Evolutionary conservation across 2,888 invertebrate genomes (phyloP).

Genomic region (Cremastobaeus sp.): DNA sequence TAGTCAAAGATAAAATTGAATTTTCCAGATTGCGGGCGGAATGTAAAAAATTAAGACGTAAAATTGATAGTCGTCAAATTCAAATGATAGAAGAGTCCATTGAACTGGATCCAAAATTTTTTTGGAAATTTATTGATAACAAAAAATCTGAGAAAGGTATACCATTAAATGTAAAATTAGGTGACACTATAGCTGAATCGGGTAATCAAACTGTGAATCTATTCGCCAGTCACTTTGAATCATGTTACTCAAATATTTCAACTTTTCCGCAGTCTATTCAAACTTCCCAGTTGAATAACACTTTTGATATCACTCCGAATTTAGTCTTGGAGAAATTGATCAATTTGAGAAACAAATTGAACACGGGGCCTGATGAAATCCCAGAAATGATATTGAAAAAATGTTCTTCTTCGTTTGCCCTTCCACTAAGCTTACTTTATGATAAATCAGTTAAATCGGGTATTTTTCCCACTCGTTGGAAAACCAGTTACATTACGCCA

Average conservation of each 20-base stretch:
- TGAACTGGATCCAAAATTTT: background rate
- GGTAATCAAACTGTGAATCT: conserved; percentile 2
- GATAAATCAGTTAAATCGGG: conserved; percentile 4
- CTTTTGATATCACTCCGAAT: background rate
- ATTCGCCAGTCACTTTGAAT: conserved; percentile 5
- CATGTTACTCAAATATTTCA: conserved; percentile 1
- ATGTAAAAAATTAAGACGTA: background rate
- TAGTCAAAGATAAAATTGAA: background rate
- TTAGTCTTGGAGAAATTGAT: background rate
- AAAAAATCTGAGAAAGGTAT: background rate
- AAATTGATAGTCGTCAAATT: background rate
- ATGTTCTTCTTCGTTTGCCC: background rate
- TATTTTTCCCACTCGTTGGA: conserved; percentile 7
- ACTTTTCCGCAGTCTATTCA: background rate
- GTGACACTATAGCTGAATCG: background rate
- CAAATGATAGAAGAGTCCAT: background rate
- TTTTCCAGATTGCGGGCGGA: background rate
- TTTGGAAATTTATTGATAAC: background rate
- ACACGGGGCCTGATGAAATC: conserved; percentile 11
- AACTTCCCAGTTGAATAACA: background rate
- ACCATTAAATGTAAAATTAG: background rate
- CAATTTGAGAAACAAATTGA: conserved; percentile 5
- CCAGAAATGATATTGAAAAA: background rate
- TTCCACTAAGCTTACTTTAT: conserved; percentile 2
- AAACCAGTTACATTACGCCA: conserved; percentile 21